Base-by-base conservation (phyloP, 2,888 invertebrate species). In the Lycophotia porphyrea region DNA sequence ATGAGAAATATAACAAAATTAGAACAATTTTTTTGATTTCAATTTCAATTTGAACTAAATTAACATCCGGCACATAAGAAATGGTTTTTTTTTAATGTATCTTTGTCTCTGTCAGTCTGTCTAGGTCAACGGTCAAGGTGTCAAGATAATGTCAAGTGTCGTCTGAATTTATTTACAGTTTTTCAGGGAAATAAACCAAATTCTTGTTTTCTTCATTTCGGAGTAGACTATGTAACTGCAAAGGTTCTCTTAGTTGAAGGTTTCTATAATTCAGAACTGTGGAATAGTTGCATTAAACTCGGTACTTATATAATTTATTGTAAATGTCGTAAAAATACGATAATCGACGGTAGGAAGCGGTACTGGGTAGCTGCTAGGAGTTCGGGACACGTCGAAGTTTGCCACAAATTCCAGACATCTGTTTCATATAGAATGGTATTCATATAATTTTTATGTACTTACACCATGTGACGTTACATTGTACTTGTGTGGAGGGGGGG, bases 101-200 rank as follows among this genome's bases (percentile, higher is more conserved):
- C 34, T 61, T 21, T 71, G 73, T 80, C 81, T 44, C 27, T 63
- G 76, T 75, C 75, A 77, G 47, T 27, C 52, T 39, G 24, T 74
- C 63, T 74, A 81, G 44, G 61, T 44, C 44, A 55, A 39, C 74
- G 44, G 61, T 44, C 44, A 55, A 39, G 15, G 36, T 21, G 49
- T 74, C 21, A 52, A 52, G 39, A 5, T 39, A 42, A 8, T 39
- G 31, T 39, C 44, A 47, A 24, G 2, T 39, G 18, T 47, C 13
- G 21, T 8, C n/a, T 21, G 52, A 52, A 11, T 39, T 24, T 27
- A 49, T 27, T 52, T 24, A 11, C 0, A 21, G 36, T 21, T 27
- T 55, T 68, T 39, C 27, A 9, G 27, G 36, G 44, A 21, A 79
- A 3, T 31, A 31, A 18, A 71, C 49, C 2, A 49, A 52, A 27